Base-by-base conservation (phyloP, 2,888 invertebrate genomes). In the Helleia helle region DNA sequence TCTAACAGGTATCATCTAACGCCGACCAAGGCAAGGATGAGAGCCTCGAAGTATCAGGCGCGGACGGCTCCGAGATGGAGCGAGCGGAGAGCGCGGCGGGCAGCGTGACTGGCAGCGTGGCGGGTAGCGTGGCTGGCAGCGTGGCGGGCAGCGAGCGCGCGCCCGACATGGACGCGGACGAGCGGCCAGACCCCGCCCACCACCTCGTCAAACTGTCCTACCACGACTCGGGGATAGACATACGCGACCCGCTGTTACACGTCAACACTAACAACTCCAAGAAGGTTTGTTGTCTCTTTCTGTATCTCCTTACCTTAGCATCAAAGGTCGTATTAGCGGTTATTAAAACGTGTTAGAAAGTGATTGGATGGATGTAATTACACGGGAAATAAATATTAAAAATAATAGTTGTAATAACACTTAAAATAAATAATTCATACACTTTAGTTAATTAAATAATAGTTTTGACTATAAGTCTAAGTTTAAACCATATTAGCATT, bases 141-240 rank as follows among this genome's bases (percentile, higher is more conserved):
- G 30, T 30, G 5, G 49, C 48, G 13, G 60, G 59, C 38, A 62
- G 60, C 15, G 55, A 48, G 8, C 58, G 54, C 26, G 47, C 17
- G 54, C 61, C 22, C 7, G 22, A 22, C 22, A 8, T 8, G 22
- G 67, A 59, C 17, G 67, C 64, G 3, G 86, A 67, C 55, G 76
- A 86, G 53, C 60, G 56, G 3, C 66, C 63, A 1, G 56, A 52
- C 18, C 86, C 69, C 62, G 9, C 77, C 65, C 89, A 90, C 67
- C 89, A 90, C 66, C 88, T 93, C 63, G 90, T 91, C 58, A 94
- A 94, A 74, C 90, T 92, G 56, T 93, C 93, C 58, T 94, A 93
- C 85, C 94, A 94, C 74, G 94, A 95, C 86, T 94, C 94, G 7
- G 94, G 94, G 56, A 94, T 95, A 62, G 94, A 95, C 75, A 94